These are phyloP conservation scores for Pangasius krempfi DNA, from an alignment of 2,797 vertebrate species.

Conservation along the genomic window DNA sequence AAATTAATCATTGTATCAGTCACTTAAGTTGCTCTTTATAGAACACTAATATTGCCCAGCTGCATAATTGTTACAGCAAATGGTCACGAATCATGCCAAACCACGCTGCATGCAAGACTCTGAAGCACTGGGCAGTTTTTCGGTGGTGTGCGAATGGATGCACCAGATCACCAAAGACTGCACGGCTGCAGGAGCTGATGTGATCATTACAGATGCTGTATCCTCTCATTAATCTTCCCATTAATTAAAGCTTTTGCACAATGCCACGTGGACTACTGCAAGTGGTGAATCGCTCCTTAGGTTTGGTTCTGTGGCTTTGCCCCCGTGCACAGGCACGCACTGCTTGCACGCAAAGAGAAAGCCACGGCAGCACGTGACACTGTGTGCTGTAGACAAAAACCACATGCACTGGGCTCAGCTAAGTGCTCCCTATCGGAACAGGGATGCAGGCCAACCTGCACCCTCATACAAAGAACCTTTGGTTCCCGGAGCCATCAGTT, in stretches of 20 bases:
- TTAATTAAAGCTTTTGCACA: constrained; percentile 32
- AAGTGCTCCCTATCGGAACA: constrained; percentile 39
- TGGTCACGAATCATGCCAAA: constrained; percentile 31
- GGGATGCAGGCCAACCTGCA: constrained; percentile 5
- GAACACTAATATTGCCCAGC: constrained; percentile 12
- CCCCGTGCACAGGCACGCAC: constrained; percentile 15
- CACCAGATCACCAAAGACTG: constrained; percentile 5
- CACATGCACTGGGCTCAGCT: constrained; percentile 47
- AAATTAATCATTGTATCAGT: constrained; percentile 31
- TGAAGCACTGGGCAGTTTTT: constrained; percentile 11
- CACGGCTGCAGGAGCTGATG: not conserved
- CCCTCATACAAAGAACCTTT: not conserved
- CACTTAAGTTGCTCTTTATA: not conserved
- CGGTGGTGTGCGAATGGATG: not conserved
- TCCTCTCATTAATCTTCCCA: constrained; percentile 19
- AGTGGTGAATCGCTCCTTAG: constrained; percentile 28
- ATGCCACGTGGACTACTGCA: constrained; percentile 42
- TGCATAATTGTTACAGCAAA: constrained; percentile 21
- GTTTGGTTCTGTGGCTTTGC: constrained; percentile 43
- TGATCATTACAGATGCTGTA: constrained; percentile 12
- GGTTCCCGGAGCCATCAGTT: not conserved
- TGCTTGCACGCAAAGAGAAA: constrained; percentile 53
- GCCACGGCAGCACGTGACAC: constrained; percentile 45
- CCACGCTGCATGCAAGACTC: not conserved
- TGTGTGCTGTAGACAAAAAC: constrained; percentile 48